Percentiles rank a stretch among this genome's conserved stretches.
These are phyloP conservation scores for Idaea biselata DNA, from an alignment of 2,888 invertebrate species.

Conservation along the genomic window DNA sequence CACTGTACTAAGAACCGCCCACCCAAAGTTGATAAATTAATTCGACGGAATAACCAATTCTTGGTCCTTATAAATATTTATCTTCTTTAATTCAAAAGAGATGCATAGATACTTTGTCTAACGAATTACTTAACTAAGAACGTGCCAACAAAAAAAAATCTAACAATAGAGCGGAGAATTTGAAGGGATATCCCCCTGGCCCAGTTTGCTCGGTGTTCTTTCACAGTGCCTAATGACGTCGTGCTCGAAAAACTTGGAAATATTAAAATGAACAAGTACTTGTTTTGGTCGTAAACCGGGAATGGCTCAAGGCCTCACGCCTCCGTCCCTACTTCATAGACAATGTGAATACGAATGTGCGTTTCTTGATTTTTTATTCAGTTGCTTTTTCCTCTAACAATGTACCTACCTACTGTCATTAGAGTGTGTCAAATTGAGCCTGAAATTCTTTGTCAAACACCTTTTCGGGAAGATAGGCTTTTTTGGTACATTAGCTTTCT, in stretches of 20 bases:
- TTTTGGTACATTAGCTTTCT: neutral
- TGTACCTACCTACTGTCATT: neutral
- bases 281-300: slow-evolving; percentile 70
- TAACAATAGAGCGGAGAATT: slow-evolving; percentile 69
- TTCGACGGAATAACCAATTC: slow-evolving; percentile 3
- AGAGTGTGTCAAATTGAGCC: neutral
- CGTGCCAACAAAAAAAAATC: slow-evolving; percentile 56
- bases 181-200: slow-evolving; percentile 61
- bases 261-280: slow-evolving; percentile 80
- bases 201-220: slow-evolving; percentile 67
- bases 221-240: slow-evolving; percentile 66
- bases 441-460: neutral
- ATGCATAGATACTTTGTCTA: slow-evolving; percentile 16
- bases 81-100: neutral
- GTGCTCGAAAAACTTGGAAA: slow-evolving; percentile 64
- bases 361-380: slow-evolving; percentile 13
- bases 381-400: neutral
- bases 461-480: neutral
- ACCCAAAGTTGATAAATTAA: slow-evolving; percentile 6
- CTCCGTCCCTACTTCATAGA: slow-evolving; percentile 42
- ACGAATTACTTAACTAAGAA: slow-evolving; percentile 32
- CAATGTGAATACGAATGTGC: slow-evolving; percentile 23
- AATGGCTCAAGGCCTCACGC: slow-evolving; percentile 66
- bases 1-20: neutral
- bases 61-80: slow-evolving; percentile 12